Conservation (phyloP, 2,888 invertebrate genomes). For the Noctua pronuba region DNA sequence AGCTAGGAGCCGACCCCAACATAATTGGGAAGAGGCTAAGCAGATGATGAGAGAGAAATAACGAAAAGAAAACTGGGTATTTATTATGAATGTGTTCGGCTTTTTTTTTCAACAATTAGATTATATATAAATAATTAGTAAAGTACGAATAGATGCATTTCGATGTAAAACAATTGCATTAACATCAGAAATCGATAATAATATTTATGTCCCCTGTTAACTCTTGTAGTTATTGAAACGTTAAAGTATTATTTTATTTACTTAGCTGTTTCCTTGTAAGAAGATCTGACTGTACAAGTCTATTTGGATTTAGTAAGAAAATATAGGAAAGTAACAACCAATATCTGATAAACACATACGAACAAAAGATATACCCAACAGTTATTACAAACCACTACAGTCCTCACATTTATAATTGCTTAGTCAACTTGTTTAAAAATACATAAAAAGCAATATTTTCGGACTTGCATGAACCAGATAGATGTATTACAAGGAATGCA, state of each 20-base stretch:
- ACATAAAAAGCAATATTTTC: neutral
- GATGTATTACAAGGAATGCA: neutral
- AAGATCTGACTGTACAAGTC: neutral
- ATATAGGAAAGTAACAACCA: too few species aligned
- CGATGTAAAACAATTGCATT: constrained; percentile 1
- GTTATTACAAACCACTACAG: neutral
- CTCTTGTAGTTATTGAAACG: constrained; percentile 3
- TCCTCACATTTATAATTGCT: neutral
- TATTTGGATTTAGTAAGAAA: neutral
- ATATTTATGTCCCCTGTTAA: neutral
- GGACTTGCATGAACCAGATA: constrained; percentile 2
- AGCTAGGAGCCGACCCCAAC: neutral
- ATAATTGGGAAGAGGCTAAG: neutral
- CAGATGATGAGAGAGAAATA: neutral
- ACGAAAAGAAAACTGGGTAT: neutral
- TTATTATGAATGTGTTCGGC: neutral
- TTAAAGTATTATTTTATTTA: constrained; percentile 1
- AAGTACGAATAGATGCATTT: neutral
- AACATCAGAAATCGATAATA: constrained; percentile 10
- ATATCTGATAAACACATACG: neutral
- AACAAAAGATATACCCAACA: neutral
- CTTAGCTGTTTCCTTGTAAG: neutral
- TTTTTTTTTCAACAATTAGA: neutral
- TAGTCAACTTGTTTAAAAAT: neutral
- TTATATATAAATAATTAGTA: neutral